A percentile compares a stretch with the other conserved stretches of the same genome.
Conservation (phyloP, 2,888 invertebrate species). For the Agrotis clavis region DNA sequence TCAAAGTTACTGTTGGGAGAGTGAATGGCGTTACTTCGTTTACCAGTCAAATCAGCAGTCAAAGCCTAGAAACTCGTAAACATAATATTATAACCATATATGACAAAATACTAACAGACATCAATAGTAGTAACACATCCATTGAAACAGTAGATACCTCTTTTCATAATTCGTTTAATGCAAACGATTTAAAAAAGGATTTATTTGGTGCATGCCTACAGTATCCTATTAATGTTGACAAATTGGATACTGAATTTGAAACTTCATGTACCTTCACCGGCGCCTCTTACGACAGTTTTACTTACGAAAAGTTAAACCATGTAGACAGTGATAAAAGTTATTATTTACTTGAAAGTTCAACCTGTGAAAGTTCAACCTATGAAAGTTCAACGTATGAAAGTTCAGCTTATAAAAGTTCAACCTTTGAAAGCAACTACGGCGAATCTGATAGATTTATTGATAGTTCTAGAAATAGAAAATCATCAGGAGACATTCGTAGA, state of each 20-base stretch:
- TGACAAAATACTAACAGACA: slow-evolving; percentile 22
- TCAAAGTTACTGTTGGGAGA: slow-evolving; percentile 82
- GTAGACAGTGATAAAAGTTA: slow-evolving; percentile 24
- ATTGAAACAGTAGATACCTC: slow-evolving; percentile 11
- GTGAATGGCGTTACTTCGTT: slow-evolving; percentile 72
- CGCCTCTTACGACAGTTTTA: slow-evolving; percentile 14
- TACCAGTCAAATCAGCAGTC: slow-evolving; percentile 37
- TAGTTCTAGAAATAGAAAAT: slow-evolving; percentile 15
- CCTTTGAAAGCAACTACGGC: background rate
- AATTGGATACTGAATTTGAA: slow-evolving; percentile 22
- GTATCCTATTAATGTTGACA: slow-evolving; percentile 12
- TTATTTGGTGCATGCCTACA: background rate
- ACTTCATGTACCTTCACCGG: slow-evolving; percentile 18
- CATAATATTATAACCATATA: slow-evolving; percentile 14
- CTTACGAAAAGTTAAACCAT: background rate
- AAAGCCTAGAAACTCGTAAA: slow-evolving; percentile 9
- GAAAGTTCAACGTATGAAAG: background rate
- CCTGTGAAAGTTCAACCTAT: background rate
- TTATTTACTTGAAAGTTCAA: background rate
- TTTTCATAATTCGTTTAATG: slow-evolving; percentile 4
- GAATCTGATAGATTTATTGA: slow-evolving; percentile 6
- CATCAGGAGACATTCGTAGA: background rate
- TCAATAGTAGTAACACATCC: slow-evolving; percentile 27
- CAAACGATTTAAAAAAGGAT: slow-evolving; percentile 37
- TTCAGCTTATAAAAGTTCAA: background rate